These are phyloP conservation scores for Clitarchus hookeri DNA, from an alignment of 2,888 invertebrate genomes.

Conservation along the genomic window DNA sequence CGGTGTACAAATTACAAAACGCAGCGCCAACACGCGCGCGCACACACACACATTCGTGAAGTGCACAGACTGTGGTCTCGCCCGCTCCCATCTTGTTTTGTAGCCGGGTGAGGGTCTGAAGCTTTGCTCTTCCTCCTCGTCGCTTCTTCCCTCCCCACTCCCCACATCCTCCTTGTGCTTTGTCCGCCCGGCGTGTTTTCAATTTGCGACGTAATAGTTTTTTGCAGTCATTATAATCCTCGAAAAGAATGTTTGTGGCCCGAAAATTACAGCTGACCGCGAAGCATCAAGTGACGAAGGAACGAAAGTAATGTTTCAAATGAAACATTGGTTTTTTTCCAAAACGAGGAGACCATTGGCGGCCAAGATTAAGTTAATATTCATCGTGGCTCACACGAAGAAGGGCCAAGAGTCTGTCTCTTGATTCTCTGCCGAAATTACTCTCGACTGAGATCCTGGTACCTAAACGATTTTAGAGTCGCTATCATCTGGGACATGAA, in stretches of 20 bases:
- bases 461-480: not conserved
- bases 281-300: not conserved
- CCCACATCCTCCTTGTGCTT: too few species aligned
- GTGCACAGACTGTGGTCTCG: not conserved
- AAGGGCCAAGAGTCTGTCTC: not conserved
- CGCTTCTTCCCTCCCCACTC: too few species aligned
- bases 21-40: not conserved
- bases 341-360: not conserved
- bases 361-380: not conserved
- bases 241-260: conserved; percentile 9
- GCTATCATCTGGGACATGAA: not conserved
- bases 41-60: not conserved
- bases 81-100: not conserved
- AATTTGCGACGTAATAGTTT: conserved; percentile 7
- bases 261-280: not conserved
- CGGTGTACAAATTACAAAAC: conserved; percentile 14
- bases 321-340: not conserved
- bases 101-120: not conserved
- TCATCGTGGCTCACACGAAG: not conserved
- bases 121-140: not conserved
- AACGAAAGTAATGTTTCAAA: not conserved
- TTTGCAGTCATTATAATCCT: conserved; percentile 2
- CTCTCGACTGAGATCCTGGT: not conserved
- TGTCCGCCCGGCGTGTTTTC: not conserved
- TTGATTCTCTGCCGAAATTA: not conserved